A percentile compares a stretch with the other conserved stretches of the same genome.
phyloP scores from a whole-genome alignment of 2,113 vertebrate species.

The Megaceryle torquata region DNA sequence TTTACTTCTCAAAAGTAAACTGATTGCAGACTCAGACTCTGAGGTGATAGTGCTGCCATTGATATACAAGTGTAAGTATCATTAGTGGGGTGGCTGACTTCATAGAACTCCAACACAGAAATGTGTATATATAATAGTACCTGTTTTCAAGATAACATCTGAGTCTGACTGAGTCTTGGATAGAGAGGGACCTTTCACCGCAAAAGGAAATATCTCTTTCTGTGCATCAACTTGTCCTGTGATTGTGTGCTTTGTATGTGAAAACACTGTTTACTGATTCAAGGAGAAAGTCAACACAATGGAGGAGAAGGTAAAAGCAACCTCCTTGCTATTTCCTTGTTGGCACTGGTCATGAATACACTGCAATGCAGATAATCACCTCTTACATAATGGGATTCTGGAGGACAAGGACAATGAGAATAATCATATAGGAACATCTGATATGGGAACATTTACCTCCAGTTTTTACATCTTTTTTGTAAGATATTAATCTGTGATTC shows the following conservation, averaged over 20 bases:
- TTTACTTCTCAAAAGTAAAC: not conserved
- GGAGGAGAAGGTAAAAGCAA: slow-evolving; percentile 16
- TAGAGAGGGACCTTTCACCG: not conserved
- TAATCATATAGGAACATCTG: not conserved
- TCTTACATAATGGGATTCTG: slow-evolving; percentile 41
- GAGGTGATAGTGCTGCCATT: not conserved
- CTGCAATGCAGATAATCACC: slow-evolving; percentile 56
- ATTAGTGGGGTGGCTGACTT: not conserved
- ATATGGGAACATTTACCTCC: not conserved
- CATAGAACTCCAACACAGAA: not conserved
- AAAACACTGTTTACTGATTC: not conserved
- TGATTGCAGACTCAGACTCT: not conserved
- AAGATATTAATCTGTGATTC: not conserved
- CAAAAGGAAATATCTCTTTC: not conserved
- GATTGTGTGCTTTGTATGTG: not conserved
- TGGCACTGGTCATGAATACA: slow-evolving; percentile 1
- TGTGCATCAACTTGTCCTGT: not conserved
- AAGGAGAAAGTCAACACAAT: slow-evolving; percentile 26
- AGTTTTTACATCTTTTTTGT: not conserved
- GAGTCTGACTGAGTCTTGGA: not conserved
- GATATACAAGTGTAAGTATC: not conserved
- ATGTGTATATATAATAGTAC: not conserved
- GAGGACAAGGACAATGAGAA: slow-evolving; percentile 41
- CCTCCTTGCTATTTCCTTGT: slow-evolving; percentile 16
- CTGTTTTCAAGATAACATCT: not conserved